Evolutionary conservation across 1,140 invertebrate species (phyloP), one percentile per base, ranked within the genome.

Genomic region (Rhyzopertha dominica): DNA sequence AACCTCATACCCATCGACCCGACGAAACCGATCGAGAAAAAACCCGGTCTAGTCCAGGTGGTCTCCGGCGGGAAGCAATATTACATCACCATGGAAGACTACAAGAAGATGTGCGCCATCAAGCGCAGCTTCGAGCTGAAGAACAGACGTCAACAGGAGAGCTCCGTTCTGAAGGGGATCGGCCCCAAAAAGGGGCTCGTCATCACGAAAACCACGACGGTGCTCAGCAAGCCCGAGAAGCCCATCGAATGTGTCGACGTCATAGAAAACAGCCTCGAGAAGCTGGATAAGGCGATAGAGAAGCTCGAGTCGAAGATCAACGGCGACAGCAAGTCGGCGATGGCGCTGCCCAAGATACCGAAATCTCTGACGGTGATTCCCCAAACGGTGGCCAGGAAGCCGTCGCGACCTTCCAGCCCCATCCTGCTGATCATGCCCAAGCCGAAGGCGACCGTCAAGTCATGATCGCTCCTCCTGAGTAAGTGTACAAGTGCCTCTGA

Each of bases 321-420:
- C 50, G 9, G 35, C 25, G 2, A 41, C 43, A 51, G 16, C 44
- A 42, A 41, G 13, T 16, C 53, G 4, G 30, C 51, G 12, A 54
- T 60, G 47, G 47, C 54, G 45, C 67, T 85, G 68, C 81, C 83
- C 30, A 84, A 82, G 67, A 84, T 85, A 57, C 84, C 84, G 8
- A 84, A 84, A 62, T 84, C 81, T 1, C 60, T 85, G 28, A 85
- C 82, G 2, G 81, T 85, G 38, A 84, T 84, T 51, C 81, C 81
- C 0, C 82, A 85, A 57, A 77, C 73, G 10, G 65, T 77, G 14
- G 53, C 70, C 0, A 64, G 67, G 16, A 64, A 59, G 46, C 45
- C 53, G 4, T 60, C 56, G 9, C 44, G 53, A 25, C 53, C 60
- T 25, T 49, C 55, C 5, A 64, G 60, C 54, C 62, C 65, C 2